Evolutionary conservation across 2,797 vertebrate species (phyloP), one percentile per base, ranked within the genome.

Genomic region (Acipenser oxyrinchus): DNA sequence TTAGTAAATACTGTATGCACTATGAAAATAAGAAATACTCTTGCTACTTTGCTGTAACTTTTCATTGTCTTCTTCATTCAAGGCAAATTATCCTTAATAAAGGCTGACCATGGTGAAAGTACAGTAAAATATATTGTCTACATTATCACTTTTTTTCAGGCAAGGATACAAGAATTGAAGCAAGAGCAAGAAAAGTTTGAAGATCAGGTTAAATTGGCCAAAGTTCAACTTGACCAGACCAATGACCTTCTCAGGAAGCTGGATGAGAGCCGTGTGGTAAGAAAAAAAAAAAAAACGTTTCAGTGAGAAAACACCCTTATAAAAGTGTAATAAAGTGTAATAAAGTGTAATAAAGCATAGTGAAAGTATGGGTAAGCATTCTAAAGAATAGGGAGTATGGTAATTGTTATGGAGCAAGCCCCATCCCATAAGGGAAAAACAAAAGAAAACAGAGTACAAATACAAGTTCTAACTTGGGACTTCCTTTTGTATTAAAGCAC

Each of bases 251-350:
- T 90, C 61, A 79, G 88, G 63, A 82, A 76, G 75, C 76, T 98
- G 64, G 75, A 75, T 0, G 84, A 87, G 73, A 94, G 84, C 77
- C 94, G 94, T 86, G 89, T 75, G 90, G 97, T 97, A 90, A 12
- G 68, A 18, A 18, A 18, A 18, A 18, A 18, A 18, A 15, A 69
- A 49, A 49, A 60, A 7, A 67, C 12, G 4, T 61, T 59, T 6
- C 48, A 23, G 2, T 52, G 51, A 18, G 18, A 18, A 18, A 18
- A 18, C 18, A 18, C 18, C 18, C 18, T 18, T 18, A 18, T 18
- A 18, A 18, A 18, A 18, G 18, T 18, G 1, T 18, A 18, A 18
- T 18, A 18, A 18, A 18, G 18, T 18, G 18, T 18, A 18, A 18
- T 18, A 18, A 18, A 18, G 18, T 18, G 18, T 18, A 18, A 18